phyloP scores from a whole-genome alignment of 2,888 invertebrate species.

The Achlya flavicornis region DNA sequence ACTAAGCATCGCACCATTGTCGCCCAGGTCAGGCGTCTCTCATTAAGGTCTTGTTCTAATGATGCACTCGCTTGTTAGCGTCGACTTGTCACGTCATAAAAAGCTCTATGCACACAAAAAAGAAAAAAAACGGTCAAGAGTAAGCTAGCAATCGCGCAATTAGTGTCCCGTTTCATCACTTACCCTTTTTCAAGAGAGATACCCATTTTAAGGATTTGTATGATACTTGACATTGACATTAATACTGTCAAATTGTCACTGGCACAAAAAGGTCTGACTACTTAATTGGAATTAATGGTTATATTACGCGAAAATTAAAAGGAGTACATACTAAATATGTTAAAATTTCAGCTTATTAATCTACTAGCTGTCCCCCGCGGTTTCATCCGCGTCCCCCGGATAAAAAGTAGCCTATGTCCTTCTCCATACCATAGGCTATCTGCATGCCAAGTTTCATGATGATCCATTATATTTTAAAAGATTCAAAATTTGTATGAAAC shows the following conservation, averaged over 20 bases:
- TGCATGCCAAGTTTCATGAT: too few relatives aligned
- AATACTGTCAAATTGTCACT: constrained; percentile 15
- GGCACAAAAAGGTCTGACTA: not conserved
- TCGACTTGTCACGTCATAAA: constrained; percentile 51
- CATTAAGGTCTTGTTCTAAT: constrained; percentile 63
- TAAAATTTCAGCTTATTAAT: too few relatives aligned
- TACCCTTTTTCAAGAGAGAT: not conserved
- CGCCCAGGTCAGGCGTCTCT: constrained; percentile 43
- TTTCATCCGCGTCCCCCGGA: too few relatives aligned
- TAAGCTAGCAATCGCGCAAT: constrained; percentile 26
- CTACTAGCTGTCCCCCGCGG: too few relatives aligned
- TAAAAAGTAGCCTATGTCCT: too few relatives aligned
- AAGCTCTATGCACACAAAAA: constrained; percentile 31
- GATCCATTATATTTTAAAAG: too few relatives aligned
- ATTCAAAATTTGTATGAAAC: too few relatives aligned
- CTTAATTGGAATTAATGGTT: not conserved
- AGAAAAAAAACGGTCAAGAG: constrained; percentile 40
- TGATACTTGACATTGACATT: constrained; percentile 9
- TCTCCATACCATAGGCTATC: too few relatives aligned
- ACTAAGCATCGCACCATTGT: constrained; percentile 31
- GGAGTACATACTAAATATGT: too few relatives aligned
- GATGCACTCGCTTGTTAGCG: constrained; percentile 68
- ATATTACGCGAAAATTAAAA: not conserved
- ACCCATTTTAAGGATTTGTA: not conserved
- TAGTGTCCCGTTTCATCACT: constrained; percentile 20